A percentile compares a stretch with the other conserved stretches of the same genome.
phyloP scores from a whole-genome alignment of 2,797 vertebrate species.

The Coreius guichenoti region DNA sequence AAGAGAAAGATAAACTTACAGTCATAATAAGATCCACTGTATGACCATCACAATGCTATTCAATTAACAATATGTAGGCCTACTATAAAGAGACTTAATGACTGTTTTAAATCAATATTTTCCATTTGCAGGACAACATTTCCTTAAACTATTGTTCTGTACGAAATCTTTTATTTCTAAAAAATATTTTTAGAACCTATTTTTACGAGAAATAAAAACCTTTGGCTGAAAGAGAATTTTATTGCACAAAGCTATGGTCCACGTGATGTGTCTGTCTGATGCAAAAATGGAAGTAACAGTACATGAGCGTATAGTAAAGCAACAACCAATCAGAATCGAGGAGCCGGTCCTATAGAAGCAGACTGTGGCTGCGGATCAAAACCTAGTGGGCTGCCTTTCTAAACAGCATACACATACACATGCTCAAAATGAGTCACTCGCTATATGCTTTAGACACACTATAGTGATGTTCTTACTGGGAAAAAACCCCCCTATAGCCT shows the following conservation, averaged over 20 bases:
- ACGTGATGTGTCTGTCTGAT: conserved; percentile 26
- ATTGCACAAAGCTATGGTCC: background rate
- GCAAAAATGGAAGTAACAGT: conserved; percentile 38
- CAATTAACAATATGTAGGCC: background rate
- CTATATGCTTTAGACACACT: background rate
- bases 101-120: background rate
- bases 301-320: conserved; percentile 25
- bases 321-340: conserved; percentile 33
- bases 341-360: background rate
- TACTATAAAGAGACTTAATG: background rate
- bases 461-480: background rate
- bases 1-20: background rate
- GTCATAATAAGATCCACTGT: background rate
- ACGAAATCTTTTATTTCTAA: background rate
- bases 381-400: background rate
- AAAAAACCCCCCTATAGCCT: background rate
- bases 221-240: background rate
- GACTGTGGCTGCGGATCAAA: conserved; percentile 14
- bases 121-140: background rate
- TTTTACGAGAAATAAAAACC: background rate
- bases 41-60: background rate
- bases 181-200: background rate
- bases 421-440: background rate
- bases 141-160: background rate
- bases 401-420: conserved; percentile 1